Base-by-base conservation (phyloP, 1,140 invertebrate genomes). In the Pseudomyrmex cubaensis region DNA sequence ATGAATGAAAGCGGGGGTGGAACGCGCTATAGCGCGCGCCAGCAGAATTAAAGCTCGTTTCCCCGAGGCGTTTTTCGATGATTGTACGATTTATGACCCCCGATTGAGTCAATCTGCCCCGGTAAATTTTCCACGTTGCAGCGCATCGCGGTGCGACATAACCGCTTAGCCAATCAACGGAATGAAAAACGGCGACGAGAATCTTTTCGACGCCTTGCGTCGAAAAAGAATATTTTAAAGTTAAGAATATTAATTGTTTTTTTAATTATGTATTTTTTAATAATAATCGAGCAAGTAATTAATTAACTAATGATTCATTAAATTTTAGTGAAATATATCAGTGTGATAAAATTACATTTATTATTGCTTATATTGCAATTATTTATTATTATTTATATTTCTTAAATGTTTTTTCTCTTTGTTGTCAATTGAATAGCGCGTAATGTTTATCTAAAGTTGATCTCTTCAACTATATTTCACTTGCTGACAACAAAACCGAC, bases 1-100 rank as follows among this genome's bases (percentile, higher is more conserved):
- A 86, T 83, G 86, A 84, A 86, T 84, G 86, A 86, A 86, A 52
- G 69, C 73, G 85, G 69, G 72, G n/a, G n/a, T 61, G 72, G 48
- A 70, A 48, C 44, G 70, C 50, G 56, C 25, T 35, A 35, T 35
- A 35, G 22, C 56, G 61, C 52, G 20, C 59, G 72, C 80, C 35
- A 35, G 35, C 25, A 56, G 50, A 74, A 57, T 62, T 52, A 74
- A 85, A 83, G 57, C 83, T 62, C 63, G 72, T 44, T 35, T 75
- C 74, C 76, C 87, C 78, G 77, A 86, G 85, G 75, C 76, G 85
- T 72, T 84, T 66, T 85, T 74, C 88, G 61, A 59, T 75, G 77
- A 87, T 89, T 83, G 70, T 59, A 10, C 76, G 56, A 78, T 87
- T 90, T 87, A 87, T 85, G 78, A 74, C 62, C 22, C 69, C 57